phyloP scores from a whole-genome alignment of 2,797 vertebrate genomes.

The Phrynocephalus guinanensis region DNA sequence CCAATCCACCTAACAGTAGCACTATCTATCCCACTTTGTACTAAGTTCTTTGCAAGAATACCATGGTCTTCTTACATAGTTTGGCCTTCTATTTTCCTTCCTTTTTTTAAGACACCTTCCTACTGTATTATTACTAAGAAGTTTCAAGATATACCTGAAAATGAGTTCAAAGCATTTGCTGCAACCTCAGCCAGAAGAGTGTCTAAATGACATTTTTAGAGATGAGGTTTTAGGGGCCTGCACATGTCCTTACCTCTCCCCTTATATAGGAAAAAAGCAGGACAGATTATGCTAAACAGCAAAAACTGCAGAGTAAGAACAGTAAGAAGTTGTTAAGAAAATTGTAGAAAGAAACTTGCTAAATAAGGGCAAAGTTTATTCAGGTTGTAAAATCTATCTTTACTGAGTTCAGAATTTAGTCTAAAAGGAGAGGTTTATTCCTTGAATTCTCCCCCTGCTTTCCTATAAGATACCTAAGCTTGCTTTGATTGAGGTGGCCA shows the following conservation, averaged over 20 bases:
- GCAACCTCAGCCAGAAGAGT: not conserved
- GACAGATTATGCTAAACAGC: not conserved
- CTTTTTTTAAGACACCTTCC: not conserved
- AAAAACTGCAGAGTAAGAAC: not conserved
- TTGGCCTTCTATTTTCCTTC: not conserved
- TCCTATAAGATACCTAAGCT: not conserved
- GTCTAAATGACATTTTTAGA: not conserved
- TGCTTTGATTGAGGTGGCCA: not conserved
- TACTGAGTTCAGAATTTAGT: not conserved
- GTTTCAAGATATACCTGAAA: not conserved
- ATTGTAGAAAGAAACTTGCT: not conserved
- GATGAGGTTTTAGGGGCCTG: not conserved
- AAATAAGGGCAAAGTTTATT: not conserved
- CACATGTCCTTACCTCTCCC: not conserved
- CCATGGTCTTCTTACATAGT: not conserved
- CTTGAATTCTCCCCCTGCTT: too few relatives aligned
- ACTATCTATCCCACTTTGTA: too few relatives aligned
- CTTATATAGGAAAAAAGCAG: not conserved
- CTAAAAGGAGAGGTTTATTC: not conserved
- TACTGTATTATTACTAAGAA: not conserved
- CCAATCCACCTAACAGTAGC: too few relatives aligned
- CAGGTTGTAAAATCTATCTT: not conserved
- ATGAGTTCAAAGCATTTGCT: not conserved
- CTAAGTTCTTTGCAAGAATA: too few relatives aligned
- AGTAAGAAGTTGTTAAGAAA: not conserved